Evolutionary conservation across 2,113 vertebrate genomes (phyloP), one percentile per base, ranked within the genome.

Genomic region (Barbus barbus): DNA sequence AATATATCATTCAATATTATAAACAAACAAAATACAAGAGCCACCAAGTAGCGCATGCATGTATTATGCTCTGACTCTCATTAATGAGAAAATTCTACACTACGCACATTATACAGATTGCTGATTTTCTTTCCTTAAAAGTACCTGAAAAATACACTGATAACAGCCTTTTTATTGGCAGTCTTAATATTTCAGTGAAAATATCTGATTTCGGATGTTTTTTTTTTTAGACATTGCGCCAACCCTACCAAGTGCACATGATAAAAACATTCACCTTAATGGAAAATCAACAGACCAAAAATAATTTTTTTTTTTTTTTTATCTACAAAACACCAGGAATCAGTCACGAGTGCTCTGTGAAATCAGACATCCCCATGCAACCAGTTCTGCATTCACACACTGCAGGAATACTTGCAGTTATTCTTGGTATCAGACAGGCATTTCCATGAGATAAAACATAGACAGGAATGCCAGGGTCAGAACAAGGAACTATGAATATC

Each of bases 391-490:
- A 56, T 58, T 60, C 53, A 22, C 53, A 78, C 48, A 13, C 33
- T 41, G 77, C 56, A 61, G 56, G 31, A 28, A 61, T 79, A 44
- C 41, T 13, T 14, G 2, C 26, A 41, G 36, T 63, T 44, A 63
- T 63, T 79, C 24, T 63, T 63, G 8, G 77, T 46, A 28, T 79
- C 58, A 63, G 77, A 65, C 22, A 44, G 46, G 58, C 58, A 79
- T 38, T 78, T 78, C 53, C 75, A 60, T 58, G 13, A 79, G 77
- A 79, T 28, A 79, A 79, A 14, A 38, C 33, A 75, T 20, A 79
- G 14, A 18, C 9, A 65, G 38, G 14, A 24, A 24, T 79, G 58
- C 58, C 77, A 79, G 77, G 51, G 53, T 60, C 36, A 79, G 9
- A 63, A 58, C 53, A n/a, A 24, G 22, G 12, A 38, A 24, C 26